A percentile compares a stretch with the other conserved stretches of the same genome.
Conservation (phyloP, 2,113 vertebrate species). For the Todiramphus saurophagus region DNA sequence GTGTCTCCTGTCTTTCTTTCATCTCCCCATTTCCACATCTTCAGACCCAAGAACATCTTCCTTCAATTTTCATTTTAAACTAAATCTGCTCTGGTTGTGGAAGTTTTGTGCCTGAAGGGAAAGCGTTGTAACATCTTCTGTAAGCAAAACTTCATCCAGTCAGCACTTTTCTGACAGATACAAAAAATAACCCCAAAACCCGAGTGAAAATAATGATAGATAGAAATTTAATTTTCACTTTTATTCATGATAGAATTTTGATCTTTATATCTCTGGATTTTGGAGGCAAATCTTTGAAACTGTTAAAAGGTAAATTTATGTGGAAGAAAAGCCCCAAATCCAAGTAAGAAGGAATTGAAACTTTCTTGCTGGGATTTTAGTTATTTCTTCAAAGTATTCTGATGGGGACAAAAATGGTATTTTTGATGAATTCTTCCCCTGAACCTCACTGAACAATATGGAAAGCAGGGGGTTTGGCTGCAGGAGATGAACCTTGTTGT, state of each 20-base stretch:
- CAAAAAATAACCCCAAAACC: too few relatives aligned
- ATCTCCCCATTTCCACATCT: accelerated
- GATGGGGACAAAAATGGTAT: background rate
- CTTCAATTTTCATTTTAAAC: background rate
- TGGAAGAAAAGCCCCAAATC: background rate
- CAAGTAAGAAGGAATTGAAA: background rate
- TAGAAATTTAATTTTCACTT: background rate
- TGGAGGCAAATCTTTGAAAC: background rate
- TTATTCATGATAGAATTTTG: background rate
- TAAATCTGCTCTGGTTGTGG: background rate
- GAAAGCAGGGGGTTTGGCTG: background rate
- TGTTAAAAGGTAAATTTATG: accelerated
- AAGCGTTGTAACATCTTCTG: background rate
- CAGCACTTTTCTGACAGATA: background rate
- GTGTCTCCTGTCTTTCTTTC: background rate
- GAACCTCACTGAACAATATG: background rate
- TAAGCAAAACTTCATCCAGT: accelerated
- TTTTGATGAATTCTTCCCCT: background rate
- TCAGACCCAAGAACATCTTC: background rate
- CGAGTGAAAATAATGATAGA: background rate
- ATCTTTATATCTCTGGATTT: background rate
- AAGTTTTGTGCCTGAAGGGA: background rate
- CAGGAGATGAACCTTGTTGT: background rate
- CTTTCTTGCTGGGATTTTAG: background rate
- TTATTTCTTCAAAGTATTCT: background rate